Percentiles rank a stretch among this genome's conserved stretches.
Evolutionary conservation across 2,888 invertebrate species (phyloP).

Genomic region (Hedya salicella): DNA sequence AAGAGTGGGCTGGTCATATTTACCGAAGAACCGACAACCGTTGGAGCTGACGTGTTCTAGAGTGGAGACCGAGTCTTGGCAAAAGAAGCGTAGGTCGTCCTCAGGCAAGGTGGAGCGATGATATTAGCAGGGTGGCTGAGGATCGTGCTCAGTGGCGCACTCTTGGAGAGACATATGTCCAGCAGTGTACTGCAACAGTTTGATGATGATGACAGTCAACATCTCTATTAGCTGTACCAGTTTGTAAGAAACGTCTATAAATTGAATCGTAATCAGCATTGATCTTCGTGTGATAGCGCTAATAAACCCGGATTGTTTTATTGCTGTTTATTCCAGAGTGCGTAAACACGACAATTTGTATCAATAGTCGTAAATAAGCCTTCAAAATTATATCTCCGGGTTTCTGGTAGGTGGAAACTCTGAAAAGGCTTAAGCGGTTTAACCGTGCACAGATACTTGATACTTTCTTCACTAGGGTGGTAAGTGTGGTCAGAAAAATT

Average conservation of each 20-base stretch:
- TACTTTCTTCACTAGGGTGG: background rate
- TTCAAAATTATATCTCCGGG: constrained; percentile 27
- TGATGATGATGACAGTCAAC: too few relatives aligned
- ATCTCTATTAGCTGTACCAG: background rate
- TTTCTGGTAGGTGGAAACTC: background rate
- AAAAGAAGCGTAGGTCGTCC: too few relatives aligned
- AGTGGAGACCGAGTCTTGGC: too few relatives aligned
- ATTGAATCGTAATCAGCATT: background rate
- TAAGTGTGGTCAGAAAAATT: constrained; percentile 12
- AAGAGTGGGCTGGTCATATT: too few relatives aligned
- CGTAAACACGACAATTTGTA: constrained; percentile 58
- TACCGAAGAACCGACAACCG: too few relatives aligned
- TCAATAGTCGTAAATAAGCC: constrained; percentile 48
- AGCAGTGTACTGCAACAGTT: too few relatives aligned
- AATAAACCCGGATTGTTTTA: constrained; percentile 12
- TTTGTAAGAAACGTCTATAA: constrained; percentile 4
- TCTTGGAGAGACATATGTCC: too few relatives aligned
- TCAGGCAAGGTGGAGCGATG: too few relatives aligned
- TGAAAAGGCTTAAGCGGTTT: background rate
- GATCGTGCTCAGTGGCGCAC: too few relatives aligned
- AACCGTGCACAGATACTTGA: background rate
- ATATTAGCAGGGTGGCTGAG: too few relatives aligned
- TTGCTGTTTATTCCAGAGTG: constrained; percentile 5
- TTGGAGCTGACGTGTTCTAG: too few relatives aligned
- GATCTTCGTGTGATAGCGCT: constrained; percentile 17